These are phyloP conservation scores for Pseudanteris insignis DNA, from an alignment of 2,888 invertebrate species.

Conservation along the genomic window DNA sequence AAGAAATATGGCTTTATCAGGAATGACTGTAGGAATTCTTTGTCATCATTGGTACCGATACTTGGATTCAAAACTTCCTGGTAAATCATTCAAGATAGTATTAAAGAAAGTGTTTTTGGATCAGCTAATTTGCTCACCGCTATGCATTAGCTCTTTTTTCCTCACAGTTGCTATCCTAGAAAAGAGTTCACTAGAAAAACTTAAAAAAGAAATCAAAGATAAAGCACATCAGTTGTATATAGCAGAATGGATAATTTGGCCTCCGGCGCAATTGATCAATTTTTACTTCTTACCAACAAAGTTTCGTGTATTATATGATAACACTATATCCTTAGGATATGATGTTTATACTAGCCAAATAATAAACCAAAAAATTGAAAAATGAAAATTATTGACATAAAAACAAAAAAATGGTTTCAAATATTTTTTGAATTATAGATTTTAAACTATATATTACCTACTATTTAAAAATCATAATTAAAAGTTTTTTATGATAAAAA, in stretches of 20 bases:
- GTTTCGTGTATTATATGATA: constrained; percentile 88
- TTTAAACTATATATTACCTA: no score
- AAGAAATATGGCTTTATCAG: constrained; percentile 80
- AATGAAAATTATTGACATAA: constrained; percentile 4
- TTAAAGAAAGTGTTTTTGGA: constrained; percentile 83
- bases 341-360: constrained; percentile 87
- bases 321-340: constrained; percentile 83
- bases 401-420: neutral
- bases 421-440: no score
- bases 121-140: constrained; percentile 84
- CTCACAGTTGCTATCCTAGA: constrained; percentile 79
- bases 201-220: constrained; percentile 74
- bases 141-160: constrained; percentile 82
- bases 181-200: constrained; percentile 70
- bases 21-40: constrained; percentile 79
- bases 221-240: constrained; percentile 83
- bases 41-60: constrained; percentile 88
- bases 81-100: constrained; percentile 73
- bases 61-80: constrained; percentile 78
- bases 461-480: no score
- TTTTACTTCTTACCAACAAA: constrained; percentile 85
- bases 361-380: constrained; percentile 69
- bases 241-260: constrained; percentile 94
- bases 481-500: constrained; percentile 5
- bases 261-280: constrained; percentile 91